Evolutionary conservation across 1,140 invertebrate species (phyloP).

Genomic region (Drosophila pachea): DNA sequence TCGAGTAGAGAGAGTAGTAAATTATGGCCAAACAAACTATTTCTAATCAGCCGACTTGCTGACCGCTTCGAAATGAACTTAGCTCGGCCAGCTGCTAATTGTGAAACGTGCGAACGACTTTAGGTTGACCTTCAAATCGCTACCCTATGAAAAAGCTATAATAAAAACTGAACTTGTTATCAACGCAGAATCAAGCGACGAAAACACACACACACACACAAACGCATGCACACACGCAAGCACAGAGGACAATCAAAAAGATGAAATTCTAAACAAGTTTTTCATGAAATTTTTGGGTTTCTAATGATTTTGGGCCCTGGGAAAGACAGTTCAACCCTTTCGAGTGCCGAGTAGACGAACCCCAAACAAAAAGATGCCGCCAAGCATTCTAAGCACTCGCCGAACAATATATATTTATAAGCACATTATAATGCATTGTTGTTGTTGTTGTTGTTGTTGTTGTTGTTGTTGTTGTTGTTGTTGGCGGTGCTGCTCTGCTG

Average conservation of each 20-base stretch:
- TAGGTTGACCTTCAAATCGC: constrained; percentile 58
- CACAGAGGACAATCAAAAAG: constrained; percentile 29
- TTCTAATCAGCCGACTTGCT: constrained; percentile 6
- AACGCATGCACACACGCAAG: background rate
- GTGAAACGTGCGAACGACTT: constrained; percentile 73
- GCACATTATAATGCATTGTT: constrained; percentile 75
- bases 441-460: constrained; percentile 19
- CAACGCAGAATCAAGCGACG: constrained; percentile 50
- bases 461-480: no score
- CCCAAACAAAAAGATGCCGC: constrained; percentile 21
- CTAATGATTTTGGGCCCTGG: constrained; percentile 37
- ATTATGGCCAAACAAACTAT: constrained; percentile 2
- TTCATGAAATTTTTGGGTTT: constrained; percentile 26
- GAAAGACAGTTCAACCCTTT: constrained; percentile 65
- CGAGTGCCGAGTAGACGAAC: constrained; percentile 11
- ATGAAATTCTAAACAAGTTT: constrained; percentile 66
- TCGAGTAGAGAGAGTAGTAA: no score
- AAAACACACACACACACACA: constrained; percentile 46
- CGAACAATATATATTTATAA: constrained; percentile 70
- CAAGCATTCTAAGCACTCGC: constrained; percentile 33
- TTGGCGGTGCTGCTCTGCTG: no score
- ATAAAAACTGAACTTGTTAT: constrained; percentile 62
- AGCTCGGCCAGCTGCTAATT: constrained; percentile 69
- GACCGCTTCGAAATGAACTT: constrained; percentile 21
- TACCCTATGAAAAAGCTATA: background rate